Percentiles rank a stretch among this genome's conserved stretches.
Conservation (phyloP, 2,113 vertebrate genomes). For the Urocynchramus pylzowi region DNA sequence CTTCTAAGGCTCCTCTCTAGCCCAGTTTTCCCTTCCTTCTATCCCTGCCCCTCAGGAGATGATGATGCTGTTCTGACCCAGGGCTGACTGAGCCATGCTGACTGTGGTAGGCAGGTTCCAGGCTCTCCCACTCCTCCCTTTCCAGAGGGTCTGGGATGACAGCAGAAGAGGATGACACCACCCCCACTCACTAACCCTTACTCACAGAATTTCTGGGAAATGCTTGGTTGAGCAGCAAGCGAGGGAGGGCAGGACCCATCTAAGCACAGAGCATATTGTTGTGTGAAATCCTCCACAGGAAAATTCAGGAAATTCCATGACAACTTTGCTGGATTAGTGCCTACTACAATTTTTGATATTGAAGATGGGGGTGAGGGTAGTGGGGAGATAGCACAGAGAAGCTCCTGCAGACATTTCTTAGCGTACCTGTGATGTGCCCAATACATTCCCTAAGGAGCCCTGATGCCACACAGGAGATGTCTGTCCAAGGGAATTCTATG, state of each 20-base stretch:
- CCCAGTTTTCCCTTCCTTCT: background rate
- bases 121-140: background rate
- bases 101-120: background rate
- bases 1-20: background rate
- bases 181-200: background rate
- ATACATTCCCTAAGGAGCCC: background rate
- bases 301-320: background rate
- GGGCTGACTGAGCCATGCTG: background rate
- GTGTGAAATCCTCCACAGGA: background rate
- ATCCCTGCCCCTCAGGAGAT: background rate
- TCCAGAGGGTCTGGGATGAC: background rate
- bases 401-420: background rate
- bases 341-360: background rate
- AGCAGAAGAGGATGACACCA: background rate
- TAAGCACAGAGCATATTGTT: background rate
- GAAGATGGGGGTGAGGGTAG: background rate
- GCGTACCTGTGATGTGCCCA: background rate
- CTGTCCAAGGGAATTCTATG: background rate
- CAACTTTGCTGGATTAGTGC: background rate
- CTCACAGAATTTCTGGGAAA: background rate
- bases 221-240: background rate
- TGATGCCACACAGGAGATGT: background rate
- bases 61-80: rapidly evolving
- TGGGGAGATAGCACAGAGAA: background rate
- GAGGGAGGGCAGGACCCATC: rapidly evolving